Evolutionary conservation across 2,113 vertebrate genomes (phyloP), one percentile per base, ranked within the genome.

Genomic region (Brienomyrus longianalis): DNA sequence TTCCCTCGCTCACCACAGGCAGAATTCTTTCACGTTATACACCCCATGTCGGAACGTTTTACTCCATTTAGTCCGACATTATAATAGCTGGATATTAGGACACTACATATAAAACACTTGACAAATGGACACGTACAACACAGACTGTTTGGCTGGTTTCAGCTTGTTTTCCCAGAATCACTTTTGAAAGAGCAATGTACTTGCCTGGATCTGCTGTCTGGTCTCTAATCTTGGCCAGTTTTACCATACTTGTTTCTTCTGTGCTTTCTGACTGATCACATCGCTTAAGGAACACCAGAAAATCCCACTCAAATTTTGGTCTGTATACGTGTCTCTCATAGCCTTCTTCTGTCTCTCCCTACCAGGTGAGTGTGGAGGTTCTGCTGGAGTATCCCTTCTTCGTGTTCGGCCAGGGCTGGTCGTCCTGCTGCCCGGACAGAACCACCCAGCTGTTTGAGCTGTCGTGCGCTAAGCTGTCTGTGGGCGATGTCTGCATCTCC

Each of bases 391-490:
- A 99, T 59, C 98, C 98, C 89, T 99, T 99, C 96, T 99, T 99
- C 93, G 98, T 99, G 90, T 99, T 99, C 92, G 98, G 98, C 94
- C 98, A 99, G 95, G 98, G 98, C 91, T 99, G 98, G 98, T 99
- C 98, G 0, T 99, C 98, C 27, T 99, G 98, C 95, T 98, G 98
- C 92, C 98, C 98, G 0, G 98, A 98, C 94, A 96, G 97, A 95
- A 99, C 98, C 94, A 99, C 97, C 90, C 97, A 98, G 95, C 97
- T 99, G 92, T 98, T 99, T 93, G 98, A 98, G 93, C 95, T 99
- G 94, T 98, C 98, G 21, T 99, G 98, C 91, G 98, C 97, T 92
- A 99, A 98, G 95, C 97, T 99, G 92, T 98, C 98, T 0, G 98
- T 99, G 54, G 98, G 98, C 85, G 98, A 99, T 2, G 98, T 99